phyloP scores from a whole-genome alignment of 2,113 vertebrate genomes.

The Gadus chalcogrammus region DNA sequence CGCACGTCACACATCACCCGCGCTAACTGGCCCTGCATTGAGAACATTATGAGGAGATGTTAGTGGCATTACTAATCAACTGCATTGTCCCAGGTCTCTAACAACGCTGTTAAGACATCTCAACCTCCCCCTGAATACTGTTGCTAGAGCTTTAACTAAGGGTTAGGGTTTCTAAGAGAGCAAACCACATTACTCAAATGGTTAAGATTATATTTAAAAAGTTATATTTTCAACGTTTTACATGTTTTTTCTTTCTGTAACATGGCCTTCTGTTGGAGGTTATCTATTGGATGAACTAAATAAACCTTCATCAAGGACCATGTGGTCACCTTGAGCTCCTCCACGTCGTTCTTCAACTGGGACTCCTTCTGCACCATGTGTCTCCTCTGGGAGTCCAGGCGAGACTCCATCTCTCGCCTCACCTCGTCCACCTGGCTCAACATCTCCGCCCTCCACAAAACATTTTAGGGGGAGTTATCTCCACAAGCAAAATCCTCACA shows the following conservation, averaged over 20 bases:
- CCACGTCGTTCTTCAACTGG: conserved; percentile 82
- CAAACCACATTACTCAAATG: too few species aligned
- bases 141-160: too few species aligned
- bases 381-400: conserved; percentile 86
- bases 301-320: not conserved
- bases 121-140: too few species aligned
- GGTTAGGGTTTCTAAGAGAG: too few species aligned
- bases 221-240: too few species aligned
- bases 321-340: conserved; percentile 82
- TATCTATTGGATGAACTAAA: too few species aligned
- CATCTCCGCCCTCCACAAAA: conserved; percentile 76
- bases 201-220: not conserved
- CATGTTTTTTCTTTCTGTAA: too few species aligned
- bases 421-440: conserved; percentile 85
- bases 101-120: too few species aligned
- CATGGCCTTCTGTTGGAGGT: not conserved
- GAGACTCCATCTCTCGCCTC: conserved; percentile 86
- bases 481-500: too few species aligned
- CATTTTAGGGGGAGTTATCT: not conserved
- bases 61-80: too few species aligned
- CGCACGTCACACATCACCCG: conserved; percentile 80
- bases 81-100: too few species aligned
- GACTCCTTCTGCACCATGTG: conserved; percentile 91
- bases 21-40: conserved; percentile 80
- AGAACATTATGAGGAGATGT: not conserved